Percentiles rank a stretch among this genome's conserved stretches.
These are phyloP conservation scores for Cettia cetti DNA, from an alignment of 2,113 vertebrate genomes.

Conservation along the genomic window DNA sequence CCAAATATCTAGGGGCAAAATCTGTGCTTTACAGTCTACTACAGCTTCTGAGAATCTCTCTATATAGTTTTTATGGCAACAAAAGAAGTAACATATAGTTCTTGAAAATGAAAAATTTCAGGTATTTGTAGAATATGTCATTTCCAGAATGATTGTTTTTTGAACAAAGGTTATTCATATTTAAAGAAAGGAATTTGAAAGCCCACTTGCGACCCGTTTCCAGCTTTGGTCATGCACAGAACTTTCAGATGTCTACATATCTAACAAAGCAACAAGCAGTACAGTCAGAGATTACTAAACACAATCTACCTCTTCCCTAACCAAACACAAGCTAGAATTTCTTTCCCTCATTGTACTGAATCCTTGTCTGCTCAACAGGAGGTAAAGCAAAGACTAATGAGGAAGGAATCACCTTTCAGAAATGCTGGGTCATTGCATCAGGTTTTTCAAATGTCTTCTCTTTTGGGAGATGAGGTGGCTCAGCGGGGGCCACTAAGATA, in stretches of 20 bases:
- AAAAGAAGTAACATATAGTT: background rate
- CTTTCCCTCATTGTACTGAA: background rate
- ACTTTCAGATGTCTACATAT: background rate
- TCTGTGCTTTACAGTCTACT: background rate
- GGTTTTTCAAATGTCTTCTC: background rate
- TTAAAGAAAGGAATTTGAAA: background rate
- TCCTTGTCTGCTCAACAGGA: background rate
- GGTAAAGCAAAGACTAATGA: background rate
- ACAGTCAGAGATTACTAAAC: background rate
- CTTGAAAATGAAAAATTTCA: background rate
- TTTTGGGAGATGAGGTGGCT: background rate
- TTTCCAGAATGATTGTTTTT: background rate
- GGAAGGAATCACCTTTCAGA: slow-evolving; percentile 6
- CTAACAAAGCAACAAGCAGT: background rate
- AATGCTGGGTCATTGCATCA: background rate
- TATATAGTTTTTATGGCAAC: background rate
- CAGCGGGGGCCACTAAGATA: background rate
- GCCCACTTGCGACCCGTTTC: background rate
- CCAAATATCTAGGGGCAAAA: background rate
- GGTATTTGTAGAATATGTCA: accelerated
- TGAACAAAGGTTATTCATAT: background rate
- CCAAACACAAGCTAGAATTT: background rate
- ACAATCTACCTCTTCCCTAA: background rate
- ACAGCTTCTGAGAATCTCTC: background rate
- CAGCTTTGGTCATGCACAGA: background rate